Conservation (phyloP, 1,140 invertebrate species). For the Ceratina japonica region DNA sequence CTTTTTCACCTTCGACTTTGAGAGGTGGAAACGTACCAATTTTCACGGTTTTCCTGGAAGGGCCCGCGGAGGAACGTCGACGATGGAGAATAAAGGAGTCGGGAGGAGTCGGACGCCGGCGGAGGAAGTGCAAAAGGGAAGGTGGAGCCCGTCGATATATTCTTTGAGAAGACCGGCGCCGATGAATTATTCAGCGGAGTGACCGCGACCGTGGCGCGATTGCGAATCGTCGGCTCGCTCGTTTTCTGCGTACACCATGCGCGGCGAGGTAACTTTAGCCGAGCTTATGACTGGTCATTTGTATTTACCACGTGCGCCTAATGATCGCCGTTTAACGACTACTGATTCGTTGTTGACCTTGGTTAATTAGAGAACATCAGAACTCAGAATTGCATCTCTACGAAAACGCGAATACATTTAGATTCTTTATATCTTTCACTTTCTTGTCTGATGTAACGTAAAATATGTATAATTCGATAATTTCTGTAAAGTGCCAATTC, state of each 20-base stretch:
- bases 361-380: constrained; percentile 51
- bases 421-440: too few species aligned
- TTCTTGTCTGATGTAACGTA: too few species aligned
- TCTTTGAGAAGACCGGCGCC: constrained; percentile 76
- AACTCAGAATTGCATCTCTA: constrained; percentile 14
- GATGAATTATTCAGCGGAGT: constrained; percentile 78
- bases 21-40: constrained; percentile 38
- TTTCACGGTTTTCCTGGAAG: constrained; percentile 34
- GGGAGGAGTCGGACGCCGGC: constrained; percentile 23
- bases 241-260: constrained; percentile 30
- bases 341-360: constrained; percentile 56
- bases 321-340: constrained; percentile 55
- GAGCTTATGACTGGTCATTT: constrained; percentile 31
- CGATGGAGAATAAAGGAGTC: background rate
- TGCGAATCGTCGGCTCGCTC: constrained; percentile 66
- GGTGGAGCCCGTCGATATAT: constrained; percentile 53
- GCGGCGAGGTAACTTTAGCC: constrained; percentile 13
- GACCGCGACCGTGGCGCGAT: constrained; percentile 74
- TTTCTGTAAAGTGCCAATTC: too few species aligned
- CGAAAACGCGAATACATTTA: background rate
- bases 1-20: background rate
- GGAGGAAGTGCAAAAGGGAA: constrained; percentile 41
- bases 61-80: background rate
- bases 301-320: constrained; percentile 53
- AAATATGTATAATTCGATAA: too few species aligned